These are phyloP conservation scores for Muschampia plurimacula DNA, from an alignment of 2,888 invertebrate genomes.

Conservation along the genomic window DNA sequence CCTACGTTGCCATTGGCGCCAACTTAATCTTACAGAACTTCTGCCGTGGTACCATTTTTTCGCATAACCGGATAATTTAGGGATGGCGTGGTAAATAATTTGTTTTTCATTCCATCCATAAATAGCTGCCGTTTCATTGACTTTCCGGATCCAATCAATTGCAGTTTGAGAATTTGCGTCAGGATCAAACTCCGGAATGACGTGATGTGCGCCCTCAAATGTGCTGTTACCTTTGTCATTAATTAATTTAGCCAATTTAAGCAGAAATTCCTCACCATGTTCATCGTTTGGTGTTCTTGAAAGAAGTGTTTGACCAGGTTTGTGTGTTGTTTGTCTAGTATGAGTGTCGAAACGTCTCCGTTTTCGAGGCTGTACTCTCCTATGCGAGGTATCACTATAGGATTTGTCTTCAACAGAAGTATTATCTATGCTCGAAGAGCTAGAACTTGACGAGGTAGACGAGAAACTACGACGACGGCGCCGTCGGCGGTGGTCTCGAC, in stretches of 20 bases:
- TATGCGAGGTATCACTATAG: background rate
- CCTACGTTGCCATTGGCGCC: slow-evolving; percentile 43
- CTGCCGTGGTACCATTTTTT: slow-evolving; percentile 45
- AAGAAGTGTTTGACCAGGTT: background rate
- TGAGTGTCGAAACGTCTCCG: background rate
- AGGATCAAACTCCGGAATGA: slow-evolving; percentile 37
- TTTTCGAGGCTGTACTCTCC: background rate
- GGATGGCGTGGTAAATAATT: slow-evolving; percentile 40
- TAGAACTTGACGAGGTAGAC: background rate
- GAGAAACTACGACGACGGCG: background rate
- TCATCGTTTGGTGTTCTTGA: background rate
- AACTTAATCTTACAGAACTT: slow-evolving; percentile 37
- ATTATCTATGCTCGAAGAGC: background rate
- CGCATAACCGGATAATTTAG: slow-evolving; percentile 43
- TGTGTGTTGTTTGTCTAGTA: background rate
- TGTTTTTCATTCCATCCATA: slow-evolving; percentile 46
- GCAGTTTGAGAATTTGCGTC: slow-evolving; percentile 36
- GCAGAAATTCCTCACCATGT: background rate
- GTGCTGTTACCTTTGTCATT: background rate
- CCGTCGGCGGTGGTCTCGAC: background rate
- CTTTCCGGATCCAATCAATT: slow-evolving; percentile 42
- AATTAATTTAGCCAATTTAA: background rate
- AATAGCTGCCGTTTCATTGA: slow-evolving; percentile 43
- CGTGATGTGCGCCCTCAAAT: background rate
- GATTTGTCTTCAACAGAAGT: background rate